Evolutionary conservation across 2,113 vertebrate genomes (phyloP).

Genomic region (Euleptes europaea): DNA sequence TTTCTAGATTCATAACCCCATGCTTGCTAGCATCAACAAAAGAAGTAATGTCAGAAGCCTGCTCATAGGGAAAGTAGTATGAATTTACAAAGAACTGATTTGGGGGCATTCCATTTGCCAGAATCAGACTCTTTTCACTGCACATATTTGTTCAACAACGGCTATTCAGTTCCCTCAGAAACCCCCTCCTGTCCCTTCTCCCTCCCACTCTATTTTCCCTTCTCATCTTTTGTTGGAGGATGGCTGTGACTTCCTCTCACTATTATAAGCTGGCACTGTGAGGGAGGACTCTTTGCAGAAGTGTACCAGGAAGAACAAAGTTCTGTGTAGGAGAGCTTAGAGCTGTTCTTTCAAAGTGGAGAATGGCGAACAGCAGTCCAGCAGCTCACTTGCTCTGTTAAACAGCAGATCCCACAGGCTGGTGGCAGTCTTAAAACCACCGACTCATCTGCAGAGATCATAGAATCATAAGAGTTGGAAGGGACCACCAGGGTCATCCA

Average conservation of each 20-base stretch:
- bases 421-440: not conserved
- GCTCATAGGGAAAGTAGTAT: not conserved
- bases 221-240: not conserved
- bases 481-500: no score
- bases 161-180: constrained; percentile 37
- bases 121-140: not conserved
- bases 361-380: not conserved
- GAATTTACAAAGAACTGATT: no score
- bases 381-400: not conserved
- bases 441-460: not conserved
- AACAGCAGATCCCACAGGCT: not conserved
- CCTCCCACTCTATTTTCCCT: not conserved
- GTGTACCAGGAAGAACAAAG: not conserved
- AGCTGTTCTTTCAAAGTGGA: not conserved
- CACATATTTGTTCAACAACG: not conserved
- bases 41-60: not conserved
- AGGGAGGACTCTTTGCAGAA: not conserved
- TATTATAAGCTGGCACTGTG: not conserved
- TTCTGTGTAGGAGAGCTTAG: not conserved
- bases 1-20: not conserved
- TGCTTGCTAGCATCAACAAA: not conserved
- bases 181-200: not conserved
- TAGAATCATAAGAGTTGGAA: no score
- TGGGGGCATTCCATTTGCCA: not conserved
- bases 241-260: not conserved